Evolutionary conservation across 2,888 invertebrate species (phyloP).

Genomic region (Fragum sueziense): DNA sequence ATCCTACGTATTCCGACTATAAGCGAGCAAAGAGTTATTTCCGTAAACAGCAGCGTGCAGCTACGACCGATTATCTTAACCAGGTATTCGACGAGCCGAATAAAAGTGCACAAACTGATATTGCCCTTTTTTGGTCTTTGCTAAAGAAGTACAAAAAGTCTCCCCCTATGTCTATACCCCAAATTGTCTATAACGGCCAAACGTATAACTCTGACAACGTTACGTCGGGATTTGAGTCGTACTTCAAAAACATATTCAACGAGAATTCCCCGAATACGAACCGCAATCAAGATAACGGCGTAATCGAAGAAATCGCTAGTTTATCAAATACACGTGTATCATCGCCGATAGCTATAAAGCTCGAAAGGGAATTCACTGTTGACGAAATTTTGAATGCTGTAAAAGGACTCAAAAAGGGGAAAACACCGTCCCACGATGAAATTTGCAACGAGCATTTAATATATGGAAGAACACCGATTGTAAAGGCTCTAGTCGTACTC

Average conservation of each 20-base stretch:
- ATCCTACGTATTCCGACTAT: constrained; percentile 20
- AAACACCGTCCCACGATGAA: constrained; percentile 24
- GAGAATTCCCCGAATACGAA: background rate
- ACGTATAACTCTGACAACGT: background rate
- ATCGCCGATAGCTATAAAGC: background rate
- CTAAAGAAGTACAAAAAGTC: background rate
- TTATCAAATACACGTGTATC: too few species aligned
- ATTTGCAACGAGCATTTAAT: constrained; percentile 30
- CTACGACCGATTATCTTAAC: background rate
- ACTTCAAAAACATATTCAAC: constrained; percentile 17
- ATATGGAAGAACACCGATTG: constrained; percentile 1
- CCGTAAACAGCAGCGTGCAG: background rate
- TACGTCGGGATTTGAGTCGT: constrained; percentile 7
- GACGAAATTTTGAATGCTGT: constrained; percentile 17
- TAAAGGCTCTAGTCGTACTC: background rate
- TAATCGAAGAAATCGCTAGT: background rate
- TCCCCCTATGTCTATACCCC: background rate
- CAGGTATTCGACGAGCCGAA: constrained; percentile 24
- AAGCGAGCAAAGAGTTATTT: constrained; percentile 28
- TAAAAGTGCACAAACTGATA: constrained; percentile 20
- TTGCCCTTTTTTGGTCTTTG: constrained; percentile 26
- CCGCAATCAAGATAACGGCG: background rate
- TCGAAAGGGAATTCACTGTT: background rate
- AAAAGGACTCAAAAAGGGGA: constrained; percentile 8
- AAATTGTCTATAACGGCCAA: background rate